Conservation (phyloP, 2,797 vertebrate genomes). For the Chaetodon trifasciatus region DNA sequence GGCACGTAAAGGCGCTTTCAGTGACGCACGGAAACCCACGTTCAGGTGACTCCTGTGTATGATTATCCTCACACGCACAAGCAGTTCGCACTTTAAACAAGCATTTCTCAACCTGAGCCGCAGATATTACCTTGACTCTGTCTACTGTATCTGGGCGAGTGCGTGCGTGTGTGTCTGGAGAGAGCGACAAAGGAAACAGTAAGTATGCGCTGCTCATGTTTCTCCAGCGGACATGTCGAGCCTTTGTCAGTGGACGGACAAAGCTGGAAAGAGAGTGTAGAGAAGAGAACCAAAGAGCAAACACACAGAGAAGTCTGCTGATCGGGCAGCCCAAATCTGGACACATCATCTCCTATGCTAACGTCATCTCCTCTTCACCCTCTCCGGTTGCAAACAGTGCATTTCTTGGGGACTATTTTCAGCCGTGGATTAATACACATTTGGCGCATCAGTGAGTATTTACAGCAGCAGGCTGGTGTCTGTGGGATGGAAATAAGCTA, state of each 20-base stretch:
- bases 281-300: conserved; percentile 2
- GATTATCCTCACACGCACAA: conserved; percentile 30
- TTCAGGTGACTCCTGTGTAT: conserved; percentile 31
- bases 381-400: not conserved
- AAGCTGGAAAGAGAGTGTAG: conserved; percentile 60
- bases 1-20: conserved; percentile 13
- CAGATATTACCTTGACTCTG: conserved; percentile 29
- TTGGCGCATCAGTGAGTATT: not conserved
- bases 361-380: too few species aligned
- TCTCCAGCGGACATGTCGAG: conserved; percentile 73
- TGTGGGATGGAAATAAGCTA: not conserved
- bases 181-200: conserved; percentile 45
- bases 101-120: conserved; percentile 45
- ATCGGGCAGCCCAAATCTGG: not conserved
- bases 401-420: conserved; percentile 1
- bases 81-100: conserved; percentile 44
- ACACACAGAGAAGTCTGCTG: too few species aligned
- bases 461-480: not conserved
- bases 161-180: conserved; percentile 43
- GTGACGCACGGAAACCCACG: conserved; percentile 33
- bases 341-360: too few species aligned
- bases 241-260: conserved; percentile 78
- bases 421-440: not conserved
- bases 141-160: conserved; percentile 39
- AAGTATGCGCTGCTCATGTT: conserved; percentile 50